These are phyloP conservation scores for Cyclargus thomasi DNA, from an alignment of 1,140 invertebrate species.

Conservation along the genomic window DNA sequence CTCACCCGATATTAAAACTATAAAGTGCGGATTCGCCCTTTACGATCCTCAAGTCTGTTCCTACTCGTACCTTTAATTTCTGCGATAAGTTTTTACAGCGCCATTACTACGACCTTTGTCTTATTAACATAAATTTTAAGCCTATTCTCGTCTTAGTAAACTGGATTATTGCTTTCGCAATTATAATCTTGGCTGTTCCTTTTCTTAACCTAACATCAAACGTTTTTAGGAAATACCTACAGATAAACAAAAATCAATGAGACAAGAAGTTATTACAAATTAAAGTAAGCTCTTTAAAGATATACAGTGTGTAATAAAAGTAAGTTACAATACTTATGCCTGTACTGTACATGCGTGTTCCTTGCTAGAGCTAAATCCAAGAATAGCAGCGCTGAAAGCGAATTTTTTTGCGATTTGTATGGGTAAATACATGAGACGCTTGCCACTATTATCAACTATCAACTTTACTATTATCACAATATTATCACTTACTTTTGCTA, in stretches of 20 bases:
- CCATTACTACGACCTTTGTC: slow-evolving; percentile 24
- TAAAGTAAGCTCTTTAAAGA: neutral
- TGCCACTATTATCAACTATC: too few species aligned
- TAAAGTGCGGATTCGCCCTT: slow-evolving; percentile 57
- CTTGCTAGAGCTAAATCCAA: too few species aligned
- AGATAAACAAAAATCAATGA: neutral
- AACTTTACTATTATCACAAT: too few species aligned
- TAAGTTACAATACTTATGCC: too few species aligned
- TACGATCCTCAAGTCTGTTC: slow-evolving; percentile 40
- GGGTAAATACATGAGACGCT: too few species aligned
- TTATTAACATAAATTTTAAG: slow-evolving; percentile 14
- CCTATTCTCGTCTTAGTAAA: neutral
- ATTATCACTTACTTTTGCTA: too few species aligned
- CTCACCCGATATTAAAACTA: slow-evolving; percentile 68
- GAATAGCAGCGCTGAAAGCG: too few species aligned
- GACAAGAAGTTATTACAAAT: neutral
- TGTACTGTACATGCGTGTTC: too few species aligned
- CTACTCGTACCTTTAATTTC: slow-evolving; percentile 39
- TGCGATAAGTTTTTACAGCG: slow-evolving; percentile 31
- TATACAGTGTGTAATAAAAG: too few species aligned
- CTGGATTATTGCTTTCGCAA: neutral
- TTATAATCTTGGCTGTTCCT: neutral
- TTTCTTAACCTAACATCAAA: neutral
- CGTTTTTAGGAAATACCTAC: neutral
- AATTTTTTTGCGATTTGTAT: too few species aligned